Evolutionary conservation across 2,113 vertebrate genomes (phyloP), one percentile per base, ranked within the genome.

Genomic region (Paracanthobrama guichenoti): DNA sequence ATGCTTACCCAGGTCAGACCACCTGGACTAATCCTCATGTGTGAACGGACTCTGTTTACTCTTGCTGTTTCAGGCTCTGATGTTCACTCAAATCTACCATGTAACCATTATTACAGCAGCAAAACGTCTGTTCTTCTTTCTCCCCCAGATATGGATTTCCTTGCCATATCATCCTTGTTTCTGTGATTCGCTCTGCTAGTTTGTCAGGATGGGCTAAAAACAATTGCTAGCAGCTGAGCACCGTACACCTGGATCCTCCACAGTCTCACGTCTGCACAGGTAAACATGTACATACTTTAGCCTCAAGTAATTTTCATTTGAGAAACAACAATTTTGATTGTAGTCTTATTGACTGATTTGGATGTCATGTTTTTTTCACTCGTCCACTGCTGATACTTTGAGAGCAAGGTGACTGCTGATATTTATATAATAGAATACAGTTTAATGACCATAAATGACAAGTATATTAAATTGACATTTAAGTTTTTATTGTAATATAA

Each of bases 171-270:
- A 26, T 39, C 14, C 22, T 26, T 44, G n/a, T 22, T 46, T 42
- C 14, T 62, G 60, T 73, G 62, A 57, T 74, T 42, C 9, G 22
- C 48, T 62, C 85, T 67, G n/a, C 18, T 35, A 5, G 60, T 60
- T 48, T 74, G 59, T 79, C 53, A 87, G 66, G 53, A 89, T 89
- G 88, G 88, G 88, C 72, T 87, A 87, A 89, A 87, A 79, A 62
- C 78, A 9, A 22, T 31, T 73, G 57, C 67, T 79, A 53, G 60
- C 28, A 66, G 26, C 50, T 60, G 48, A 53, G 31, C 64, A 81
- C 8, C 26, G 6, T 24, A 86, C 71, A 73, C 82, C 78, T 84
- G 69, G 39, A 83, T 39, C 81, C 35, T 71, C 50, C 64, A 76
- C 44, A 39, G 46, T 81, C 64, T 84, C 64, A n/a, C 77, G 64